Evolutionary conservation across 1,140 invertebrate species (phyloP), one percentile per base, ranked within the genome.

Genomic region (Brachionus plicatilis): DNA sequence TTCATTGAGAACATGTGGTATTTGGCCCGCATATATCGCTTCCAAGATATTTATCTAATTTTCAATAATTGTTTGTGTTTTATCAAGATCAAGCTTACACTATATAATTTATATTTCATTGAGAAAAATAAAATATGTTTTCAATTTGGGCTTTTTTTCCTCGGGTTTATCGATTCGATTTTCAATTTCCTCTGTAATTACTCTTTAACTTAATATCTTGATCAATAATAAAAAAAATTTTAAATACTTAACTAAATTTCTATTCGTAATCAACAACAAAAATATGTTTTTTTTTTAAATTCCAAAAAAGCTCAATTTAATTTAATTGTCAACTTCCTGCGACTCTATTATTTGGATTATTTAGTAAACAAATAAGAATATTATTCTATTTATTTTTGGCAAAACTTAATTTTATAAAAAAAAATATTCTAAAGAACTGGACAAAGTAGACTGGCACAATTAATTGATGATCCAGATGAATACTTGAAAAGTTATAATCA

Each of bases 11-110:
- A 68, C 66, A 68, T 68, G 66, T 68, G 66, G 27, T 29, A 14
- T 68, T 68, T 37, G 53, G 53, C 53, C 53, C 53, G 53, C n/a
- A 60, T 9, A 9, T 20, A 60, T 60, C 53, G 53, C 33, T 37
- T 68, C 33, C 27, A 68, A 68, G 66, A 68, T 68, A 41, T 68
- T 68, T 68, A 68, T 68, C 66, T 68, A 68, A 68, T 29, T 68
- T 68, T 33, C 27, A 68, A 68, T 68, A 68, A 68, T 68, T 68
- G 24, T 68, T 68, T 33, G 20, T 68, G 14, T 68, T 68, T 14
- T 68, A 33, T 68, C 33, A 33, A 33, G 27, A 33, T 68, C 66
- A 68, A 68, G 33, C 12, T 68, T 37, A 33, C n/a, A n/a, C 33
- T 68, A 68, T 33, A 24, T 68, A 37, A 37, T 68, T 68, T 68